Percentiles rank a stretch among this genome's conserved stretches.
Conservation (phyloP, 2,797 vertebrate genomes). For the Gymnocypris eckloni region DNA sequence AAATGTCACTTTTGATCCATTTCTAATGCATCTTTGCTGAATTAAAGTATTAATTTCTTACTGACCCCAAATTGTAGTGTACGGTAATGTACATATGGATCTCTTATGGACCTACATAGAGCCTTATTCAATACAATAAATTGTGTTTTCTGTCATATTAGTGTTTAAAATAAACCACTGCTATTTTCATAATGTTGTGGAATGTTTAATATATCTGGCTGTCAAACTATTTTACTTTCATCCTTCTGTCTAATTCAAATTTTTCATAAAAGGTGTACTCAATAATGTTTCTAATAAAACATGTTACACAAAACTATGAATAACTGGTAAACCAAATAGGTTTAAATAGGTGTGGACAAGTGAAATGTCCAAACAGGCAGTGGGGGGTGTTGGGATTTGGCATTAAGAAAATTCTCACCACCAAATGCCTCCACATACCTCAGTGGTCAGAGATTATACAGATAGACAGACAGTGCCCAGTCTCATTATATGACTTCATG, state of each 20-base stretch:
- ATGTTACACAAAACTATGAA: not conserved
- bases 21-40: not conserved
- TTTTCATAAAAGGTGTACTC: not conserved
- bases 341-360: not conserved
- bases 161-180: not conserved
- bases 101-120: not conserved
- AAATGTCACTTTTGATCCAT: not conserved
- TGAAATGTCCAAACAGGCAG: not conserved
- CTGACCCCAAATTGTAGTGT: not conserved
- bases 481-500: constrained; percentile 37
- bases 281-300: not conserved
- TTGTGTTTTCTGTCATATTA: not conserved
- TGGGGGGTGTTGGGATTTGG: not conserved
- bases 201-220: not conserved
- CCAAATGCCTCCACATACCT: not conserved
- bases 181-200: not conserved
- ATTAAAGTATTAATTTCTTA: not conserved
- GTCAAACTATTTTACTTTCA: not conserved
- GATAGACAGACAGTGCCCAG: constrained; percentile 5
- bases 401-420: not conserved
- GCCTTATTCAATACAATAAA: not conserved
- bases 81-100: not conserved
- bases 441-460: constrained; percentile 8
- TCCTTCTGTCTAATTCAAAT: not conserved
- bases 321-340: not conserved